Base-by-base conservation (phyloP, 2,888 invertebrate species). In the Zhengitettix transpicula region DNA sequence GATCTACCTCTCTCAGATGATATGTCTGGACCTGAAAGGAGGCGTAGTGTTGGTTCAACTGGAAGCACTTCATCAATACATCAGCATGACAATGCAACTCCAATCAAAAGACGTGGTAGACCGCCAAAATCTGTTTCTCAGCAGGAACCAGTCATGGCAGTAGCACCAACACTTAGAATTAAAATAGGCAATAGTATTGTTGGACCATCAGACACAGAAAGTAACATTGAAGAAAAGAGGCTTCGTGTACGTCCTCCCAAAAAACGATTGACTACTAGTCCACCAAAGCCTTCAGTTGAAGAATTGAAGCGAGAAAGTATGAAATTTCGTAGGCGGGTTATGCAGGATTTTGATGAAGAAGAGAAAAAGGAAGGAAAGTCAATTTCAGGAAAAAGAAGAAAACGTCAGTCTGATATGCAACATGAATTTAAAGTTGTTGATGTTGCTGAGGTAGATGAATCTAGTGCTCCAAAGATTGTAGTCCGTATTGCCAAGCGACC, bases 301-400 rank as follows among this genome's bases (percentile, higher is more conserved):
- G 89, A 90, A 68, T 73, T 90, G 56, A 84, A 84, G 64, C 81
- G 89, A 2, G 89, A 91, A 68, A 89, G 87, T 67, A 91, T 92
- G 91, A 90, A 89, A 69, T 92, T 81, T 72, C 79, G 92, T 15
- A 82, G 85, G 64, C 82, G 81, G 78, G 84, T 92, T 5, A 89
- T 89, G 87, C 88, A 88, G 8, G 85, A 86, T 68, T 89, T 90
- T 68, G 85, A 85, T 62, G 84, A 83, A 66, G 81, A 80, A 65
- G 84, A 85, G 65, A 78, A 79, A 65, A 76, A 77, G 65, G 75
- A 77, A 60, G 75, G 75, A 59, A 69, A 69, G 54, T 65, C 65
- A 56, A 53, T 56, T 11, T 54, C 58, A 69, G 73, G 68, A 67
- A 74, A 67, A 76, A 76, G 71, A 73, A 78, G 71, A 70, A 75